Evolutionary conservation across 2,888 invertebrate species (phyloP), one percentile per base, ranked within the genome.

Genomic region (Drosophila atroscutellata): DNA sequence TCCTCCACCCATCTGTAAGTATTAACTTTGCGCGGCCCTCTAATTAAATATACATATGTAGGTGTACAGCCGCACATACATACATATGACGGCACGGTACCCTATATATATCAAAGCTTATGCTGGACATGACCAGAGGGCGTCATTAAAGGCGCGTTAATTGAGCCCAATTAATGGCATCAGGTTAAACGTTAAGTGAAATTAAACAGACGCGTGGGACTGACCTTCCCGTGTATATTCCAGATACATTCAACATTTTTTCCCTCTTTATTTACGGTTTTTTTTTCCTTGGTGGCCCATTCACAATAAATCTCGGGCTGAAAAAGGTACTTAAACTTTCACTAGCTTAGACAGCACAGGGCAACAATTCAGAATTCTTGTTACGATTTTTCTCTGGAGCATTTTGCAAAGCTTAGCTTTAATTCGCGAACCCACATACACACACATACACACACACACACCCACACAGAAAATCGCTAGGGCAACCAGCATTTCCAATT

Each of bases 131-230:
- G 72, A 20, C 61, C 77, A 62, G 69, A 30, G 69, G 69, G 68
- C 71, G 75, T 76, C 86, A 81, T 83, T 81, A 79, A 88, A 86
- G 83, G 75, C 81, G 80, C 87, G 87, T 86, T 90, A 88, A 88
- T 88, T 88, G 87, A 77, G 74, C 76, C 77, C 85, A 83, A 89
- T 88, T 88, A 90, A 90, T 90, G 86, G 72, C 89, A 90, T 81
- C 83, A 83, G 82, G 90, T 87, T 87, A 87, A 87, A 88, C 75
- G 80, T 88, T 88, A 88, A 88, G 89, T 88, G 83, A 86, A 90
- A 90, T 86, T 83, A 86, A 86, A 83, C 86, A 83, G 88, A 73
- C 79, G 83, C 79, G 67, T 59, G 89, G 82, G 78, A 80, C 62
- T 57, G 49, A 63, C 42, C 56, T 42, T 42, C 50, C 28, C 2